These are phyloP conservation scores for Mixornis gularis DNA, from an alignment of 2,113 vertebrate species.

Conservation along the genomic window DNA sequence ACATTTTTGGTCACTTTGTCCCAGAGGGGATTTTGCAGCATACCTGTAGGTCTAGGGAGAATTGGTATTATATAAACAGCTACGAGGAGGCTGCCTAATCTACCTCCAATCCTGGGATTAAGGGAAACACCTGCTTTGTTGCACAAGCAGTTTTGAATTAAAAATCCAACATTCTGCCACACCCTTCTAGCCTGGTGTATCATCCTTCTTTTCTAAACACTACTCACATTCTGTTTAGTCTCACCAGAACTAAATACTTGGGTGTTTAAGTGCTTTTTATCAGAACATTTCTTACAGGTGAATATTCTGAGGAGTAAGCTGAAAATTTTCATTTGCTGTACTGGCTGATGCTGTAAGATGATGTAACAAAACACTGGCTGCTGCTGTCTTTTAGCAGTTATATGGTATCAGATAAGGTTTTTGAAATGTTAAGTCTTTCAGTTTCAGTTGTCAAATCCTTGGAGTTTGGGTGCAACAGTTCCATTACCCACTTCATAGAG, in stretches of 20 bases:
- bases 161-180: neutral
- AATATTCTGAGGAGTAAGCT: neutral
- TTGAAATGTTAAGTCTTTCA: neutral
- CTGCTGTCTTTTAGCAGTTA: neutral
- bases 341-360: neutral
- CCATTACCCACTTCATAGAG: neutral
- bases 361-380: rapidly evolving
- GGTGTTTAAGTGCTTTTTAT: neutral
- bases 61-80: neutral
- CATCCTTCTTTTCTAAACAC: neutral
- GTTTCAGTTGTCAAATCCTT: neutral
- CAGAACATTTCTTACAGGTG: neutral
- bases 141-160: neutral
- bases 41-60: neutral
- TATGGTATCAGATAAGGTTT: neutral
- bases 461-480: rapidly evolving
- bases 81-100: neutral
- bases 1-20: neutral
- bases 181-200: neutral
- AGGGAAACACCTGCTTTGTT: neutral
- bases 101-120: neutral
- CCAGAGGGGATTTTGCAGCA: neutral
- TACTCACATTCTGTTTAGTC: neutral
- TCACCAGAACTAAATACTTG: neutral
- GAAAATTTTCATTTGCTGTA: neutral